A percentile compares a stretch with the other conserved stretches of the same genome.
phyloP scores from a whole-genome alignment of 2,797 vertebrate genomes.

The Scarus forsteni region DNA sequence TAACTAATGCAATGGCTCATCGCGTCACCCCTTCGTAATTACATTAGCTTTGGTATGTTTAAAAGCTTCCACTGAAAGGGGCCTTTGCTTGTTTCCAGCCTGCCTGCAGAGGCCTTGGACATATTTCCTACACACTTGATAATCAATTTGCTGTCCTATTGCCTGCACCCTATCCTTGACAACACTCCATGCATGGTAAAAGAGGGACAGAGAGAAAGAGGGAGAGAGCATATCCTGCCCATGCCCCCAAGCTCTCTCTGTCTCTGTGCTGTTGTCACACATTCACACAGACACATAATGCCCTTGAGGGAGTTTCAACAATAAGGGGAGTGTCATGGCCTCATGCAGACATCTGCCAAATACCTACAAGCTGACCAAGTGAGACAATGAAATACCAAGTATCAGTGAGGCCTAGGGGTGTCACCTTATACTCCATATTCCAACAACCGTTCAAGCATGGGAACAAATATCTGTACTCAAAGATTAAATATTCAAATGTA shows the following conservation, averaged over 20 bases:
- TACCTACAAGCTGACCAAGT: conserved; percentile 63
- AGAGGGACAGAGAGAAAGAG: conserved; percentile 1
- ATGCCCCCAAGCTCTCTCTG: conserved; percentile 45
- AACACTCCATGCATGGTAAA: conserved; percentile 54
- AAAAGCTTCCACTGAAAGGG: conserved; percentile 56
- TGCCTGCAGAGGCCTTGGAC: conserved; percentile 63
- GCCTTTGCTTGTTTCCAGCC: conserved; percentile 57
- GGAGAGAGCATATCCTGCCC: conserved; percentile 47
- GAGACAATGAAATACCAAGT: conserved; percentile 35
- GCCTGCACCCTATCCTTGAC: conserved; percentile 53
- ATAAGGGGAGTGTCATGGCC: conserved; percentile 67
- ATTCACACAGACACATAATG: conserved; percentile 40
- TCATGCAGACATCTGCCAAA: conserved; percentile 53
- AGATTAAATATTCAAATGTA: too few relatives aligned
- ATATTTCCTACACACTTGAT: conserved; percentile 68
- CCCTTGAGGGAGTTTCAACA: conserved; percentile 65
- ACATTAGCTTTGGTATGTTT: conserved; percentile 72
- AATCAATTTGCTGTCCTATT: conserved; percentile 74
- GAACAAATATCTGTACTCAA: too few relatives aligned
- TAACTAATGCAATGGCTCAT: conserved; percentile 53
- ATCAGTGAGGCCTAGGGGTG: conserved; percentile 1
- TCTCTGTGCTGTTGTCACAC: conserved; percentile 55
- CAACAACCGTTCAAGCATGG: too few relatives aligned
- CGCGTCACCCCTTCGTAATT: conserved; percentile 63
- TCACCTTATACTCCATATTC: too few relatives aligned